phyloP scores from a whole-genome alignment of 2,797 vertebrate genomes.

The Urophycis tenuis region DNA sequence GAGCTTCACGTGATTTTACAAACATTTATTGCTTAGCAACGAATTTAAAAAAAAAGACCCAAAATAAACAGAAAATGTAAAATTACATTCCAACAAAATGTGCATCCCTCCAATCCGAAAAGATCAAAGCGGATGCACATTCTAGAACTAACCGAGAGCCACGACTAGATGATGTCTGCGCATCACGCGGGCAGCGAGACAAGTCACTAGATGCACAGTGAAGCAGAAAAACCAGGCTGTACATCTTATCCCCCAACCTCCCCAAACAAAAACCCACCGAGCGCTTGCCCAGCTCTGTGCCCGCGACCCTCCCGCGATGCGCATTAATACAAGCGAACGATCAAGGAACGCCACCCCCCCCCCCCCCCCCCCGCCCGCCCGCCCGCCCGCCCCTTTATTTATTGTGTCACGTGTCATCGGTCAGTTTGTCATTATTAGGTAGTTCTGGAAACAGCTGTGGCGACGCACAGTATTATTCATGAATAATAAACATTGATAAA shows the following conservation, averaged over 20 bases:
- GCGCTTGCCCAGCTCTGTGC: background rate
- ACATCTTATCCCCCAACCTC: background rate
- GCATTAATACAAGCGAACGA: background rate
- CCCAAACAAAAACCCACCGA: background rate
- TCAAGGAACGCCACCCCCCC: background rate
- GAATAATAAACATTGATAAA: conserved; percentile 53
- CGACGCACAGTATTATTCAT: conserved; percentile 61
- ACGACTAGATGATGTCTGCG: background rate
- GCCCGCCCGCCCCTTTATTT: conserved; percentile 14
- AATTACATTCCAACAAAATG: conserved; percentile 35
- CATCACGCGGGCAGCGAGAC: conserved; percentile 32
- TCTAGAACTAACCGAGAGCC: conserved; percentile 27
- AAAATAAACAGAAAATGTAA: conserved; percentile 12
- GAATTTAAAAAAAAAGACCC: conserved; percentile 29
- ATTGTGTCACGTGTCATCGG: conserved; percentile 29
- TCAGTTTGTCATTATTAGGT: conserved; percentile 52
- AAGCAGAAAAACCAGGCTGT: conserved; percentile 33
- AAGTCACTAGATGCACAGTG: conserved; percentile 34
- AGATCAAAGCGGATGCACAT: conserved; percentile 44
- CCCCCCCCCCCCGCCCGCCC: conserved; percentile 4
- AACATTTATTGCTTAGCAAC: conserved; percentile 63
- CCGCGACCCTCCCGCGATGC: background rate
- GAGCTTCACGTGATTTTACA: conserved; percentile 26
- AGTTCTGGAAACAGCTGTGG: conserved; percentile 50
- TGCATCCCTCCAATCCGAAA: conserved; percentile 16